Base-by-base conservation (phyloP, 1,140 invertebrate genomes). In the Papilio aristodemus region DNA sequence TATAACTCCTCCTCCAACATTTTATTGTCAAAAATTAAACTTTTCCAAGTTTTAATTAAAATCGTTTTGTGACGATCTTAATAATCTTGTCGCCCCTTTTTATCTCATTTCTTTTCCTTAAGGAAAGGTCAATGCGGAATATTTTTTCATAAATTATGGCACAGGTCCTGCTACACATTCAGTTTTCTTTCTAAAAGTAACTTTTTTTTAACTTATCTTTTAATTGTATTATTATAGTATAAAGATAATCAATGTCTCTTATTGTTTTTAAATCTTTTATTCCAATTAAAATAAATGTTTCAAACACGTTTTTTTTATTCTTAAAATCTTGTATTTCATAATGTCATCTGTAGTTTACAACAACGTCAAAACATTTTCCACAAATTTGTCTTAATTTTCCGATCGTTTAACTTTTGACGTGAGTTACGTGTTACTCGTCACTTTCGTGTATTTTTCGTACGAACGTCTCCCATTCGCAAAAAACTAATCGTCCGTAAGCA, bases 401-500 rank as follows among this genome's bases (percentile, higher is more conserved):
- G 17, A 50, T 25, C 46, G 46, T 50, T 50, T 50, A 50, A 50
- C 46, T 50, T 50, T 50, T 50, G 17, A 50, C 19, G 46, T 50
- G 4, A 43, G 27, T n/a, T n/a, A 41, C 14, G 37, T 60, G 9
- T 37, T 11, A 59, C n/a, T 32, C 58, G 7, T 13, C 27, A 59
- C n/a, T n/a, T n/a, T n/a, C n/a, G n/a, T n/a, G n/a, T n/a, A n/a
- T n/a, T n/a, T n/a, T n/a, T n/a, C n/a, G n/a, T n/a, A n/a, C n/a
- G n/a, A n/a, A n/a, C n/a, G 27, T 32, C 27, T 32, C 27, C 27
- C 14, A 11, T 22, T 22, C 54, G 25, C 22, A 66, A 71, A 66
- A 71, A 43, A 17, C 37, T 71, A 67, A 67, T 60, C 54, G 54
- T 46, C 27, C 63, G 32, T 57, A 76, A 79, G 72, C 67, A 76